These are phyloP conservation scores for Corythaixoides concolor DNA, from an alignment of 2,113 vertebrate genomes.

Conservation along the genomic window DNA sequence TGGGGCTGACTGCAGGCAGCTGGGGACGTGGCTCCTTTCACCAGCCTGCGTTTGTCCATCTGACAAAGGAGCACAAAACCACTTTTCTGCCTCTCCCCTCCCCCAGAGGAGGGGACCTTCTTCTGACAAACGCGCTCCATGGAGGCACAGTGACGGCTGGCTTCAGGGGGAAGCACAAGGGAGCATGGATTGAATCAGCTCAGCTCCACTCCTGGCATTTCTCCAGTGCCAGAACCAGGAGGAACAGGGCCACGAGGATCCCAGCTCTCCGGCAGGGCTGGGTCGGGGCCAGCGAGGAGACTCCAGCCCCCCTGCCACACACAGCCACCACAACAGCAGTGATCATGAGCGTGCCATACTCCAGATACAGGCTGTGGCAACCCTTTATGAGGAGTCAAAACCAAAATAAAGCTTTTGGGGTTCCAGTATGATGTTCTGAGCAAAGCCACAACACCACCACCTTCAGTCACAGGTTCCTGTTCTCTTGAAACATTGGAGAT, in stretches of 20 bases:
- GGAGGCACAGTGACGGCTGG: background rate
- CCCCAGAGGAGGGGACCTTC: background rate
- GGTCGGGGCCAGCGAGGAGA: background rate
- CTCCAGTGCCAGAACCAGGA: background rate
- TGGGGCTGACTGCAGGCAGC: background rate
- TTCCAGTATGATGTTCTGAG: background rate
- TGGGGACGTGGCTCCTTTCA: rapidly evolving
- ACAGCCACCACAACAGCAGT: background rate
- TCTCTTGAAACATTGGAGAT: rapidly evolving
- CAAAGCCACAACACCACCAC: background rate
- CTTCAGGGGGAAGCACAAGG: background rate
- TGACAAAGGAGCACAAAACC: background rate
- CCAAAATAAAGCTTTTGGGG: background rate
- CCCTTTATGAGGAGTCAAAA: background rate
- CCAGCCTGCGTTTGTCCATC: background rate
- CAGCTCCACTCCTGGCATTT: background rate
- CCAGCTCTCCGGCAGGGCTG: background rate
- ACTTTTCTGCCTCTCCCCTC: background rate
- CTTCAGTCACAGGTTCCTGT: background rate
- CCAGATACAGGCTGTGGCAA: background rate
- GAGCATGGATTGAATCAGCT: rapidly evolving
- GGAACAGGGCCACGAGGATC: background rate
- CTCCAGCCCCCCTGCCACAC: background rate
- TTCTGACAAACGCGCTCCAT: background rate
- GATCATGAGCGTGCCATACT: rapidly evolving